Conservation (phyloP, 2,797 vertebrate genomes). For the Streptopelia turtur region DNA sequence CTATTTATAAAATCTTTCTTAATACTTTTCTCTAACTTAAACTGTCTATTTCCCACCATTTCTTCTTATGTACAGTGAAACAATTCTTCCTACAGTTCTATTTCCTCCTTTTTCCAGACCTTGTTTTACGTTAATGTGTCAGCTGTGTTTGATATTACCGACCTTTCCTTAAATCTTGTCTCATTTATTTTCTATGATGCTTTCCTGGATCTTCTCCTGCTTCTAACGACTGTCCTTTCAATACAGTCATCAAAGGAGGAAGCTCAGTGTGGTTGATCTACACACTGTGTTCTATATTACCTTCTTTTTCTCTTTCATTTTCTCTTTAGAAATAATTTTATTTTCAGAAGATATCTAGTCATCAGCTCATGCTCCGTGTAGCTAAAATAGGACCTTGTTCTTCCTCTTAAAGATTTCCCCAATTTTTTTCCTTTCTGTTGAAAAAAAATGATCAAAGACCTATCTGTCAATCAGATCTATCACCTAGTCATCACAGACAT, state of each 20-base stretch:
- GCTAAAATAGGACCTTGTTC: not conserved
- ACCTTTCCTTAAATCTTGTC: not conserved
- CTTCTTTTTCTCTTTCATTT: not conserved
- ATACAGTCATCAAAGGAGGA: not conserved
- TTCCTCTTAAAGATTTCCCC: not conserved
- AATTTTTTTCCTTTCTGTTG: not conserved
- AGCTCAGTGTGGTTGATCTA: not conserved
- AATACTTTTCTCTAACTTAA: not conserved
- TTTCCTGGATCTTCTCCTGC: not conserved
- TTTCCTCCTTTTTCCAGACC: not conserved
- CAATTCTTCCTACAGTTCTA: not conserved
- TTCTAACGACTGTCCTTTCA: not conserved
- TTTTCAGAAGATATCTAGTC: not conserved
- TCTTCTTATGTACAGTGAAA: not conserved
- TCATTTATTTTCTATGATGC: not conserved
- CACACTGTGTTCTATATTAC: not conserved
- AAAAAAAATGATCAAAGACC: not conserved
- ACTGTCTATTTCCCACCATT: not conserved
- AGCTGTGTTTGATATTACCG: not conserved
- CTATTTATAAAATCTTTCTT: not conserved
- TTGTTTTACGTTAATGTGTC: not conserved
- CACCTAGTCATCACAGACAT: not conserved
- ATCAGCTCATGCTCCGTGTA: not conserved
- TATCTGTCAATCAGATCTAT: not conserved
- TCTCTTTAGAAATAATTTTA: not conserved